Evolutionary conservation across 2,797 vertebrate species (phyloP).

Genomic region (Argentina silus): DNA sequence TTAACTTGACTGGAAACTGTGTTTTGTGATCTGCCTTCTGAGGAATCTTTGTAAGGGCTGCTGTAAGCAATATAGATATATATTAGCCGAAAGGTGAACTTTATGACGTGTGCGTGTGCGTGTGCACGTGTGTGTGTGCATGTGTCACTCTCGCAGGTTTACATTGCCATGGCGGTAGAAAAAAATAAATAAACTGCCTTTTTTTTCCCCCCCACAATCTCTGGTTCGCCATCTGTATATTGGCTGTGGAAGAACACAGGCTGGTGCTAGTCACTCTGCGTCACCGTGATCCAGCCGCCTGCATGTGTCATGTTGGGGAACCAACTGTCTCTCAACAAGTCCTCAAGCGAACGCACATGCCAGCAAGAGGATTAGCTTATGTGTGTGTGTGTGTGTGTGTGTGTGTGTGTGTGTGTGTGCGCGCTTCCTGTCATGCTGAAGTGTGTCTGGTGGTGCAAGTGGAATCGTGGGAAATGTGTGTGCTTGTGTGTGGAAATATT

Average conservation of each 20-base stretch:
- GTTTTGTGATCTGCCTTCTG: constrained; percentile 46
- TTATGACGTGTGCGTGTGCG: constrained; percentile 23
- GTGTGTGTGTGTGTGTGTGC: constrained; percentile 6
- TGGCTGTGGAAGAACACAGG: constrained; percentile 53
- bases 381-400: not conserved
- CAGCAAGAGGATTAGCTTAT: constrained; percentile 25
- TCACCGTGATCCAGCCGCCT: constrained; percentile 30
- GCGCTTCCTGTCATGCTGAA: not conserved
- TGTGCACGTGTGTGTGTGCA: constrained; percentile 23
- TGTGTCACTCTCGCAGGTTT: constrained; percentile 60
- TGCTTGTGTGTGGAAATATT: too few relatives aligned
- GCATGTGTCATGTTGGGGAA: constrained; percentile 55
- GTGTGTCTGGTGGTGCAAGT: too few relatives aligned
- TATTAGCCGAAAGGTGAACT: too few relatives aligned
- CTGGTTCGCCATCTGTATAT: constrained; percentile 54
- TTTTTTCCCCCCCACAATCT: constrained; percentile 56
- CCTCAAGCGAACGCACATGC: constrained; percentile 1
- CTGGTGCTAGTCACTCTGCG: constrained; percentile 57
- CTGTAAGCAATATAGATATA: not conserved
- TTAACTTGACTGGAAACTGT: constrained; percentile 49
- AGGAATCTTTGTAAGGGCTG: constrained; percentile 1
- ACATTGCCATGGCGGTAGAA: constrained; percentile 31
- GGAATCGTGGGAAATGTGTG: too few relatives aligned
- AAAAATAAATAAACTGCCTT: constrained; percentile 43
- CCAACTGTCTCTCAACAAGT: constrained; percentile 57